Percentiles rank a stretch among this genome's conserved stretches.
phyloP scores from a whole-genome alignment of 2,797 vertebrate species.

The Lycodopsis pacificus region DNA sequence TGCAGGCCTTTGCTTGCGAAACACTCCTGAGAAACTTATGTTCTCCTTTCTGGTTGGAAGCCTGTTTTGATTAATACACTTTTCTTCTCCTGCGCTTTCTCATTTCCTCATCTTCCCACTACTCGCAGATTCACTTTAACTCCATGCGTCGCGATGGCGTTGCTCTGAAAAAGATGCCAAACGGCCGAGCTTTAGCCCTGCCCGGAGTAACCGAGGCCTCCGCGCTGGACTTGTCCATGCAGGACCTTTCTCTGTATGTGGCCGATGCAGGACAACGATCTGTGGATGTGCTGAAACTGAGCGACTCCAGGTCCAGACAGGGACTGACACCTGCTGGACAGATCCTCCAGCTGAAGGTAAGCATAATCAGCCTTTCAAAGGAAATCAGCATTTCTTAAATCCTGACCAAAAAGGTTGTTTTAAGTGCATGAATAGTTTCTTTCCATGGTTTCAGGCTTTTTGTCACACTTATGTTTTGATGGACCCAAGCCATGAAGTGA shows the following conservation, averaged over 20 bases:
- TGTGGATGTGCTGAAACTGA: slow-evolving; percentile 83
- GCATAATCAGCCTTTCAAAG: neutral
- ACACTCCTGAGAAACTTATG: neutral
- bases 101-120: neutral
- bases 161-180: slow-evolving; percentile 80
- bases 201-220: slow-evolving; percentile 79
- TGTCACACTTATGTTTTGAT: neutral
- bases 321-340: slow-evolving; percentile 75
- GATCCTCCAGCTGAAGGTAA: slow-evolving; percentile 76
- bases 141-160: slow-evolving; percentile 72
- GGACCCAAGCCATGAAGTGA: neutral
- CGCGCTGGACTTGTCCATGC: slow-evolving; percentile 80
- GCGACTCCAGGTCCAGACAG: slow-evolving; percentile 64
- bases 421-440: neutral
- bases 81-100: neutral
- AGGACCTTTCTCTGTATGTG: slow-evolving; percentile 84
- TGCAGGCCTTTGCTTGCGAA: neutral
- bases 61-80: neutral
- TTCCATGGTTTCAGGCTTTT: neutral
- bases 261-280: slow-evolving; percentile 78
- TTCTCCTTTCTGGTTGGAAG: neutral
- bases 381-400: neutral
- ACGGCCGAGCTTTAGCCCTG: slow-evolving; percentile 74
- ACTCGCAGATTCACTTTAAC: slow-evolving; percentile 85
- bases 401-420: neutral